These are phyloP conservation scores for Thrips palmi DNA, from an alignment of 1,140 invertebrate genomes.

Conservation along the genomic window DNA sequence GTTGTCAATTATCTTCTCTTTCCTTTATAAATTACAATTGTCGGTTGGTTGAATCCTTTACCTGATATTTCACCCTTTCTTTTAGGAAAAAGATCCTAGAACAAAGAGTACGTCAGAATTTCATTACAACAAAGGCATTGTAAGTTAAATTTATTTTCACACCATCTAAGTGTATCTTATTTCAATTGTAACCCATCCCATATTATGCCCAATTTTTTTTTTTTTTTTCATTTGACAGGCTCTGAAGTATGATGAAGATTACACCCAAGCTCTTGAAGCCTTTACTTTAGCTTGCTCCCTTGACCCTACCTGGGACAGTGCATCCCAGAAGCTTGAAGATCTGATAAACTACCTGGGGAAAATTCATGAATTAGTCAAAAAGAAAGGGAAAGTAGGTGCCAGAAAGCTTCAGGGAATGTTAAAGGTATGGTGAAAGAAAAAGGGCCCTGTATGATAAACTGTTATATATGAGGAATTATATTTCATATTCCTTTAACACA, in stretches of 20 bases:
- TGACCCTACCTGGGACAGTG: conserved; percentile 57
- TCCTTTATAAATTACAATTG: conserved; percentile 2
- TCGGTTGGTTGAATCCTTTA: too few relatives aligned
- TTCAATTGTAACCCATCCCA: background rate
- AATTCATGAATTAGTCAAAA: conserved; percentile 39
- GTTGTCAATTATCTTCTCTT: conserved; percentile 12
- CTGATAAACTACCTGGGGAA: conserved; percentile 46
- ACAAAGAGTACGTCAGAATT: background rate
- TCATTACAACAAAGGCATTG: background rate
- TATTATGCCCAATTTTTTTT: background rate
- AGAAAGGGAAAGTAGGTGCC: conserved; percentile 54
- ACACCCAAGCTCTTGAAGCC: conserved; percentile 43
- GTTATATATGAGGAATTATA: conserved; percentile 9
- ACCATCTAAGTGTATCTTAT: background rate
- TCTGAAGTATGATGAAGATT: conserved; percentile 60
- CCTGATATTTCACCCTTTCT: too few relatives aligned
- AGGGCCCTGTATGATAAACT: conserved; percentile 2
- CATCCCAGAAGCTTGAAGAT: conserved; percentile 35
- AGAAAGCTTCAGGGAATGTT: conserved; percentile 46
- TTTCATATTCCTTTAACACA: conserved; percentile 32
- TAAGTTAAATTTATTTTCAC: conserved; percentile 1
- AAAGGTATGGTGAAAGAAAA: conserved; percentile 26
- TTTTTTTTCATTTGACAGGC: conserved; percentile 11
- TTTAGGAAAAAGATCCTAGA: background rate
- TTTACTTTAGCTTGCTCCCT: conserved; percentile 42